These are phyloP conservation scores for Aphidoletes aphidimyza DNA, from an alignment of 2,888 invertebrate genomes.

Conservation along the genomic window DNA sequence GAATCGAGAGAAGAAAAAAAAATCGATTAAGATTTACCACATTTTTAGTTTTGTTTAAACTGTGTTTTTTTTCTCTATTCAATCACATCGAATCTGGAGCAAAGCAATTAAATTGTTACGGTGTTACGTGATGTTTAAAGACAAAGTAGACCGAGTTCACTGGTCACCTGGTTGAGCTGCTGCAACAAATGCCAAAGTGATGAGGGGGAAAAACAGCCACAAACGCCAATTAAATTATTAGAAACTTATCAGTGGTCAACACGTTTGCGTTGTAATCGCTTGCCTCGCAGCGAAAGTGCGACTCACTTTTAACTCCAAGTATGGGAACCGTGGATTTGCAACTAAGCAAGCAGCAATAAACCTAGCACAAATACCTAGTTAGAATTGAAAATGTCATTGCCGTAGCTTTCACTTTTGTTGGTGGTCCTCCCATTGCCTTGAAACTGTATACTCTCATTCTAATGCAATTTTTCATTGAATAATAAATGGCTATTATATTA, in stretches of 20 bases:
- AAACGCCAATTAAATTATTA: slow-evolving; percentile 36
- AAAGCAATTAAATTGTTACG: slow-evolving; percentile 36
- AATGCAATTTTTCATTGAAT: not conserved
- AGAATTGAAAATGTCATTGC: slow-evolving; percentile 41
- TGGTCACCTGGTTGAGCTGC: not conserved
- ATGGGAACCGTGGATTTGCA: too few relatives aligned
- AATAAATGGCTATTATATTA: not conserved
- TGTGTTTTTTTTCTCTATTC: not conserved
- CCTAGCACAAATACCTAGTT: too few relatives aligned
- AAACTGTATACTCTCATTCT: not conserved
- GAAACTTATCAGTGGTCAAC: not conserved
- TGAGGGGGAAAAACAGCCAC: not conserved
- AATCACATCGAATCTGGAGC: slow-evolving; percentile 1
- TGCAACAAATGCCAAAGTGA: not conserved
- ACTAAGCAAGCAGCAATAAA: too few relatives aligned
- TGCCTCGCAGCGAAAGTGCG: slow-evolving; percentile 24
- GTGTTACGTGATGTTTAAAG: not conserved
- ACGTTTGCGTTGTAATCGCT: not conserved
- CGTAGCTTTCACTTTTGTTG: slow-evolving; percentile 34
- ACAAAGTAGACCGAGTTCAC: slow-evolving; percentile 28
- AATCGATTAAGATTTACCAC: slow-evolving; percentile 13
- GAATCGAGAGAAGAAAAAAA: not conserved
- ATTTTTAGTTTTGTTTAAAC: not conserved
- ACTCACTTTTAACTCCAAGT: not conserved
- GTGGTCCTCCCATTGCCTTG: slow-evolving; percentile 23